Percentiles rank a stretch among this genome's conserved stretches.
phyloP scores from a whole-genome alignment of 2,113 vertebrate genomes.

The Cromileptes altivelis region DNA sequence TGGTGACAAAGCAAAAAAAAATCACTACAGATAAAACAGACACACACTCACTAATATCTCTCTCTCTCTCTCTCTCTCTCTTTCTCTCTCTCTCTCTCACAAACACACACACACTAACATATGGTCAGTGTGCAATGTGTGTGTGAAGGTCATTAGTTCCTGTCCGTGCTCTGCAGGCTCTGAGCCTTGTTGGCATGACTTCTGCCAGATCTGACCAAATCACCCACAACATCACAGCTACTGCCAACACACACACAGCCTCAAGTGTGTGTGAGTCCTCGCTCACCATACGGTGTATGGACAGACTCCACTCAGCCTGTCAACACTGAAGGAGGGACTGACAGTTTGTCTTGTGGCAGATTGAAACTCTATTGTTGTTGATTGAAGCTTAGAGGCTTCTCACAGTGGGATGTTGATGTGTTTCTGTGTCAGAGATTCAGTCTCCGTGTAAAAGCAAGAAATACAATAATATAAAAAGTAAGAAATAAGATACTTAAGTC shows the following conservation, averaged over 20 bases:
- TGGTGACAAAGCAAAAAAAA: not conserved
- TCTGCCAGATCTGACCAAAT: conserved; percentile 72
- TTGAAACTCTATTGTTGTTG: not conserved
- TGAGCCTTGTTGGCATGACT: conserved; percentile 59
- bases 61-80: no score
- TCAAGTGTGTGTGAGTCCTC: not conserved
- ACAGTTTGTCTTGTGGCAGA: not conserved
- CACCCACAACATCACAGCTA: conserved; percentile 47
- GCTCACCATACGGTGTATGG: conserved; percentile 35
- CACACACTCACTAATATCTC: no score
- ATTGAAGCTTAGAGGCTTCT: not conserved
- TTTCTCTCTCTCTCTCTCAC: no score
- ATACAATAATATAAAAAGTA: not conserved
- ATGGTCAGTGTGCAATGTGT: conserved; percentile 58
- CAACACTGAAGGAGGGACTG: not conserved
- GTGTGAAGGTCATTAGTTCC: conserved; percentile 76
- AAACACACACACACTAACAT: conserved; percentile 33
- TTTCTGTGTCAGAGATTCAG: not conserved
- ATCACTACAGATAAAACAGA: not conserved
- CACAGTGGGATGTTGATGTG: conserved; percentile 1
- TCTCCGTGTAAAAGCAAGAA: not conserved
- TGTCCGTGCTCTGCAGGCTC: conserved; percentile 67
- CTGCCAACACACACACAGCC: conserved; percentile 56
- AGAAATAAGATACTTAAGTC: not conserved
- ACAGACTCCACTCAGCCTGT: conserved; percentile 14